These are phyloP conservation scores for Silurus aristotelis DNA, from an alignment of 2,797 vertebrate species.

Conservation along the genomic window DNA sequence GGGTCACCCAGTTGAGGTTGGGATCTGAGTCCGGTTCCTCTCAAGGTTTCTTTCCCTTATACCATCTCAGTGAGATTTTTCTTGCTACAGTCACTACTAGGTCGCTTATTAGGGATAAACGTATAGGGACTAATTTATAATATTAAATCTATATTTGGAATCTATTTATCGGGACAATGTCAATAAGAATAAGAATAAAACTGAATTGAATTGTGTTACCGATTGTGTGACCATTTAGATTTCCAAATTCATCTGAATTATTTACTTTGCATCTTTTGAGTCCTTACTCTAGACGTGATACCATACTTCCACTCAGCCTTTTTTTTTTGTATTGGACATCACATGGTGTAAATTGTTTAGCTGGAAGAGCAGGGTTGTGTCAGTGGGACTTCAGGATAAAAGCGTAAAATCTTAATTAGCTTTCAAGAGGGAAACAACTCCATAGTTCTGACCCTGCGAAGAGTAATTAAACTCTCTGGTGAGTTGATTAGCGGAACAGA, in stretches of 20 bases:
- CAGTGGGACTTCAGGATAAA: neutral
- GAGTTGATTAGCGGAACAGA: neutral
- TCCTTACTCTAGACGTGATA: neutral
- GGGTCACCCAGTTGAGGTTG: no score
- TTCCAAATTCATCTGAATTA: neutral
- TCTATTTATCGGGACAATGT: no score
- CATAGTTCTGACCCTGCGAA: neutral
- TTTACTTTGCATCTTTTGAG: slow-evolving; percentile 1
- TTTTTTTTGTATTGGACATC: neutral
- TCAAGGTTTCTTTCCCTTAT: no score
- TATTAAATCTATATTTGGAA: no score
- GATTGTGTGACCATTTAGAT: neutral
- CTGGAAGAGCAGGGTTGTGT: neutral
- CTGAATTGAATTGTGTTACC: no score
- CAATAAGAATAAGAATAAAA: no score
- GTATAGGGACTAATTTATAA: no score
- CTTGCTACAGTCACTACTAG: no score
- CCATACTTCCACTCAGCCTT: neutral
- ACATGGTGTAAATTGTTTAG: neutral
- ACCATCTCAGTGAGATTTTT: no score
- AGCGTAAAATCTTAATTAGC: slow-evolving; percentile 24
- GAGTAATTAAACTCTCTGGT: neutral
- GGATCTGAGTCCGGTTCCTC: no score
- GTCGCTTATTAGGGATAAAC: no score
- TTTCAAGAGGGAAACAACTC: slow-evolving; percentile 22